Evolutionary conservation across 2,888 invertebrate genomes (phyloP), one percentile per base, ranked within the genome.

Genomic region (Muschampia plurimacula): DNA sequence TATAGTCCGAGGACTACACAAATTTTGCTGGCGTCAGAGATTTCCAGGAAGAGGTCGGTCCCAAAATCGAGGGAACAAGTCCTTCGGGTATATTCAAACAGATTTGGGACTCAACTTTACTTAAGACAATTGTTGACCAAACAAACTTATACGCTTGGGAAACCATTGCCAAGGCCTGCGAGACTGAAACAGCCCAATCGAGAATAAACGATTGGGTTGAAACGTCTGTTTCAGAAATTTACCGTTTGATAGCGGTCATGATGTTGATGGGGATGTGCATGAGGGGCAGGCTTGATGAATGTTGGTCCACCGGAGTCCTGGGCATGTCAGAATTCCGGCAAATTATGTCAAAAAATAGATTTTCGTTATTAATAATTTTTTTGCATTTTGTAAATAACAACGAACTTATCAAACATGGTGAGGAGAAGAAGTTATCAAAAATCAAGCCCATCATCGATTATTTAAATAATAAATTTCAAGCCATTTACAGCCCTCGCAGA

Each of bases 401-500:
- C 2, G 2, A 5, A 2, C 9, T 55, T 2, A 22, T 7, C 7
- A 15, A 5, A 22, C 55, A 9, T 1, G 55, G 55, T 2, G 0
- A 4, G 8, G 22, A 55, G 8, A 15, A 22, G 2, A 55, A 55
- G 9, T 5, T 22, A 8, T 2, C 8, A 22, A 55, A 55, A 55
- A 22, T 55, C 2, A 22, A 5, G 2, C 15, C 15, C 6, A 55
- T 55, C 2, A 22, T 55, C 4, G 55, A 46, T 2, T 13, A 46
- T 6, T 46, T 12, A 2, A 13, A 5, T 5, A 12, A 13, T 13
- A 46, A 55, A 22, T 55, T 55, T 15, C 22, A 9, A 7, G 55
- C 5, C 15, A 10, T 72, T 8, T 77, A 75, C 36, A 71, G 36
- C 32, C 75, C 74, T 66, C 55, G 57, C 28, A 74, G 67, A 69